Evolutionary conservation across 2,888 invertebrate species (phyloP), one percentile per base, ranked within the genome.

Genomic region (Cephus sareptanus): DNA sequence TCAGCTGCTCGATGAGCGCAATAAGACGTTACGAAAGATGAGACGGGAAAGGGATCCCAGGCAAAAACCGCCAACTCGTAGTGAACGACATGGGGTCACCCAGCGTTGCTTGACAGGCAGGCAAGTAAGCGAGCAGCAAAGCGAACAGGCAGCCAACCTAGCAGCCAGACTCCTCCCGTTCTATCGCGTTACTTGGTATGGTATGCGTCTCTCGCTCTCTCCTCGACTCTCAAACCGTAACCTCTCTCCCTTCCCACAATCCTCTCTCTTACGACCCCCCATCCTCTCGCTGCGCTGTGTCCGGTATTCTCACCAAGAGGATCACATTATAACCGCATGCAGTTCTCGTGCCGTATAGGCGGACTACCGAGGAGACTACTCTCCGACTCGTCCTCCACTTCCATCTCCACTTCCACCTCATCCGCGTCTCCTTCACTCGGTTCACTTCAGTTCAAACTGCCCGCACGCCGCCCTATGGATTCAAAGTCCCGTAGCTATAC

Each of bases 271-370:
- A 15, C 40, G 40, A 40, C 40, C 40, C 15, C 40, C 35, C 35
- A 15, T 40, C 40, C 40, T 40, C 15, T 40, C 40, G 15, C 40
- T 15, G 6, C 40, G 15, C 40, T 70, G 70, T 33, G 70, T 33
- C 31, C 70, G 70, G 70, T 70, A 70, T 70, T 70, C 70, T 70
- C 70, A 70, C 70, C 70, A 33, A 40, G 70, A 33, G 70, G 70
- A 70, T 70, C 70, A 70, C 70, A 70, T 70, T 70, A 70, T 70
- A 70, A 70, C 70, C 70, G 70, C 70, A 70, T 70, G 70, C 70
- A 70, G 70, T 33, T 70, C 70, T 70, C 70, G 31, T 70, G 31
- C 70, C 33, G 40, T 40, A 40, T 40, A 40, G 40, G 40, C 40
- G 40, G 40, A 40, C 40, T 40, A 40, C 40, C 40, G 15, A 33